Conservation (phyloP, 53 echinoderm and acorn worm species). For the Patiria pectinifera region DNA sequence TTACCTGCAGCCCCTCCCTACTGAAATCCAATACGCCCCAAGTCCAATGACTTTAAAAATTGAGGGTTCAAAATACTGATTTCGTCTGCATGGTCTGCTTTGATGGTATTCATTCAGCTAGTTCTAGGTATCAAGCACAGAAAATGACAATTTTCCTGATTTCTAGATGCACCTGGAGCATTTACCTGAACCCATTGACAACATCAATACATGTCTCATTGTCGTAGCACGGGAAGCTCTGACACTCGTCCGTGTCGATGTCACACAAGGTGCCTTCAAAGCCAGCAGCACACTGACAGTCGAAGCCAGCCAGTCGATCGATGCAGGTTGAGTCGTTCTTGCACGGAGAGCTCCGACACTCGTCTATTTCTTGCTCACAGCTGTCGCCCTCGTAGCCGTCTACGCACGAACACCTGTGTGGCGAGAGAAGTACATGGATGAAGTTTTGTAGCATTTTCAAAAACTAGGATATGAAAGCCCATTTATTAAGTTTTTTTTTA, state of each 20-base stretch:
- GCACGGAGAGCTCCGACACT: constrained; percentile 64
- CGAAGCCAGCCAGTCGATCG: constrained; percentile 34
- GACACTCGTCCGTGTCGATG: constrained; percentile 62
- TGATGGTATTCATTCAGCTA: no score
- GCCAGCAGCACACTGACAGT: constrained; percentile 44
- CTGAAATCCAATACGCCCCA: no score
- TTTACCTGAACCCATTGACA: constrained; percentile 29
- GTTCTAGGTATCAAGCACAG: no score
- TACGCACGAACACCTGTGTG: constrained; percentile 32
- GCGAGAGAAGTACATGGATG: no score
- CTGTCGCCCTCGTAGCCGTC: constrained; percentile 48
- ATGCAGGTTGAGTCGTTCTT: constrained; percentile 49
- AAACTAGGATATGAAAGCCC: no score
- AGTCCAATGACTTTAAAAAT: no score
- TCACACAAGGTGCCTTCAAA: constrained; percentile 39
- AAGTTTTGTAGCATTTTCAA: no score
- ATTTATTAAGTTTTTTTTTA: no score
- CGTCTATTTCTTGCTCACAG: constrained; percentile 50
- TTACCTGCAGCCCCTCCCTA: no score
- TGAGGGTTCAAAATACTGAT: no score
- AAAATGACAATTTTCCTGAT: no score
- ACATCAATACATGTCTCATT: constrained; percentile 39
- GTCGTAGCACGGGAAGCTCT: constrained; percentile 21
- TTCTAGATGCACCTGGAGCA: neutral
- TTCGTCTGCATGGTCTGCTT: no score